Percentiles rank a stretch among this genome's conserved stretches.
Conservation (phyloP, 2,888 invertebrate genomes). For the Calameuta pallipes region DNA sequence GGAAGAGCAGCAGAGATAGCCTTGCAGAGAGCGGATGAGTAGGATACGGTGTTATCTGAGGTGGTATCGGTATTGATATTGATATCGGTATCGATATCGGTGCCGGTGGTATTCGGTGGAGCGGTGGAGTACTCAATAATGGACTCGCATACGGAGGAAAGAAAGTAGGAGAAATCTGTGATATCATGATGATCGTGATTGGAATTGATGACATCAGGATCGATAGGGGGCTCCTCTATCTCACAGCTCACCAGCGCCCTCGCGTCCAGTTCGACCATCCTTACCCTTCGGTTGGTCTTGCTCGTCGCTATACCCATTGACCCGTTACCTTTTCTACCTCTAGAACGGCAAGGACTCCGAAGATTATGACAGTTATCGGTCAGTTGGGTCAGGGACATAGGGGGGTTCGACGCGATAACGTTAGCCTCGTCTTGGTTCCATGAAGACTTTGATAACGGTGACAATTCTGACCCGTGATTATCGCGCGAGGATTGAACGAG, state of each 20-base stretch:
- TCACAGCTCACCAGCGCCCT: conserved; percentile 45
- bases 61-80: neutral
- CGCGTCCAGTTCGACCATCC: conserved; percentile 45
- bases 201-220: conserved; percentile 9
- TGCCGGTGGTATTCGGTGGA: conserved; percentile 11
- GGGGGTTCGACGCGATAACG: neutral
- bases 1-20: conserved; percentile 23
- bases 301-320: neutral
- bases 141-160: conserved; percentile 19
- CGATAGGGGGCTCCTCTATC: conserved; percentile 35
- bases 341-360: conserved; percentile 13
- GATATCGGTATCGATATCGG: neutral
- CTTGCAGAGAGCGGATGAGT: conserved; percentile 22
- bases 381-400: conserved; percentile 2
- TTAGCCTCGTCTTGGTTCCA: neutral
- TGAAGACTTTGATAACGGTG: neutral
- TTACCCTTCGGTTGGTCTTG: conserved; percentile 37
- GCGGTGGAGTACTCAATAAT: neutral
- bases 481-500: neutral
- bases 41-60: neutral
- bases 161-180: conserved; percentile 11
- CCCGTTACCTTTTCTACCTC: conserved; percentile 10
- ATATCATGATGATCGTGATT: conserved; percentile 19
- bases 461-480: neutral
- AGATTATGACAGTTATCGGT: conserved; percentile 4